These are phyloP conservation scores for Teleogryllus occipitalis DNA, from an alignment of 1,140 invertebrate genomes.

Conservation along the genomic window DNA sequence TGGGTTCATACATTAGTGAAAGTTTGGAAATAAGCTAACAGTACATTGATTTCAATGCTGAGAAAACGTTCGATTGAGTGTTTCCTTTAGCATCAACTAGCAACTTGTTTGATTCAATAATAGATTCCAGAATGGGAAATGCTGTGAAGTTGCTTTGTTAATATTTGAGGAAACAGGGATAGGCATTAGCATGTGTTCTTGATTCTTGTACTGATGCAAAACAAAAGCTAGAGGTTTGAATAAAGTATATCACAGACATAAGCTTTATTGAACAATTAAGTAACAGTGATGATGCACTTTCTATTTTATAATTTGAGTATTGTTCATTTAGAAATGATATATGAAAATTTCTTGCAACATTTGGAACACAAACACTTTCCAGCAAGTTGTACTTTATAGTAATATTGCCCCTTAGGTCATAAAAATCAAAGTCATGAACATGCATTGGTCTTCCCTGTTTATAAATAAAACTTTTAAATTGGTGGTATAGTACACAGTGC, in stretches of 20 bases:
- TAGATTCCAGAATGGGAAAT: background rate
- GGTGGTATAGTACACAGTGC: background rate
- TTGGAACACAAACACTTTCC: background rate
- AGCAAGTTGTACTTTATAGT: background rate
- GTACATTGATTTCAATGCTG: too few relatives aligned
- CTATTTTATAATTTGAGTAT: background rate
- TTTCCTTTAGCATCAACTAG: background rate
- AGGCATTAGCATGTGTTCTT: conserved; percentile 4
- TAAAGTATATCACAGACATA: background rate
- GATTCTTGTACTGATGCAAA: background rate
- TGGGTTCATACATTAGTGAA: background rate
- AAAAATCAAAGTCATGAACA: background rate
- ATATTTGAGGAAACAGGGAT: background rate
- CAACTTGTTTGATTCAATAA: background rate
- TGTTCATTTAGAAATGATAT: background rate
- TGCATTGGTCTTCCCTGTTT: conserved; percentile 3
- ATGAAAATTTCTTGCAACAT: too few relatives aligned
- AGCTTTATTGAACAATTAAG: background rate
- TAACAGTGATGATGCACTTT: background rate
- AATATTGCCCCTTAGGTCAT: background rate
- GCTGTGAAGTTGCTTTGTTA: conserved; percentile 1
- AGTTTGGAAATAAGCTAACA: background rate
- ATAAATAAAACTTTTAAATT: background rate
- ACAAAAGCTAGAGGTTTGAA: background rate
- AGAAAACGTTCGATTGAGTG: background rate